Base-by-base conservation (phyloP, 2,113 vertebrate species). In the Zootoca vivipara region DNA sequence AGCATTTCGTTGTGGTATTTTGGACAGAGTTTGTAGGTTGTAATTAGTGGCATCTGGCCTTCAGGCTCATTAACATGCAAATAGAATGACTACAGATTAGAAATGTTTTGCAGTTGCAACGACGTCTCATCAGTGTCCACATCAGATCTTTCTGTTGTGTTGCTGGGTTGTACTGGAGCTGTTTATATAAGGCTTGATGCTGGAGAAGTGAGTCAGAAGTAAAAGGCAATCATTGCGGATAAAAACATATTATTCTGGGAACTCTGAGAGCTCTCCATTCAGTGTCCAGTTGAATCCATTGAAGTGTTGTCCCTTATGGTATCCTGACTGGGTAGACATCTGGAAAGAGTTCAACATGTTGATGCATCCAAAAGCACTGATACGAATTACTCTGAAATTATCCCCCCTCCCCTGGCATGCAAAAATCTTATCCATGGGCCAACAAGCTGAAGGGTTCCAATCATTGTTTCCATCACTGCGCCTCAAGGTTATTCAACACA, bases 11-110 rank as follows among this genome's bases (percentile, higher is more conserved):
- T 93, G 92, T 97, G 96, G 95, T 98, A 96, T 97, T 96, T 97
- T 98, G 98, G 97, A 97, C 97, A 97, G 96, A 97, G 97, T 95
- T 96, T 95, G 96, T 97, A 97, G 95, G 97, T 96, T 98, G 96
- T 98, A 99, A 99, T 99, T 99, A 99, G 97, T 97, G 98, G 96
- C 98, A 98, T 98, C 98, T 98, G 98, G 97, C 98, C 98, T 98
- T 98, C 97, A 97, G 95, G 95, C 97, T 98, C 97, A 98, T 99
- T 99, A 98, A 97, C 96, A 99, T 99, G 98, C 97, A 98, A 98
- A 99, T 98, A 96, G 96, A 97, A 97, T 95, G 97, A 96, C 96
- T 95, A 92, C 96, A 96, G 96, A 97, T 95, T 96, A 95, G 94
- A 96, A 96, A 97, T 93, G 42, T 46, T 84, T 75, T 88, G 77